Conservation (phyloP, 2,888 invertebrate genomes). For the Empis stercorea region DNA sequence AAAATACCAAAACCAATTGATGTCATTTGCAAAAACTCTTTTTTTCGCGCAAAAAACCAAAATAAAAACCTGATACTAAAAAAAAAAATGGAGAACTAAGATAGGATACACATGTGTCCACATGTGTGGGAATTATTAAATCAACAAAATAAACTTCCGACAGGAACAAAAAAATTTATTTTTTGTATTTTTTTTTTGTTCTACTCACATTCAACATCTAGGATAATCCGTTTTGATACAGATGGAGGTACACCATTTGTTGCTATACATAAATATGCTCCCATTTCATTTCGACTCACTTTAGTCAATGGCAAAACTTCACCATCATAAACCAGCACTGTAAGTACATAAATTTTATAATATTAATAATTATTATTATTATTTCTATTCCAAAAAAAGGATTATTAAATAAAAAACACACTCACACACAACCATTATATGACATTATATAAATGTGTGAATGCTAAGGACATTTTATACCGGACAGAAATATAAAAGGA, state of each 20-base stretch:
- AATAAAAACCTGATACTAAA: too few relatives aligned
- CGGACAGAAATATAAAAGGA: background rate
- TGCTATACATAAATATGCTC: conserved; percentile 37
- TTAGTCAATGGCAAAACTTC: conserved; percentile 73
- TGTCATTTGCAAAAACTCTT: conserved; percentile 14
- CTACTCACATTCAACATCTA: conserved; percentile 72
- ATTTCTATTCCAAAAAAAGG: background rate
- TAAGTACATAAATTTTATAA: conserved; percentile 19
- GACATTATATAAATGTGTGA: background rate
- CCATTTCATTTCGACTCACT: conserved; percentile 68
- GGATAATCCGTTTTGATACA: conserved; percentile 81
- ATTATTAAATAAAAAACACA: background rate
- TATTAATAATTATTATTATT: background rate
- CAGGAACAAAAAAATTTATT: background rate
- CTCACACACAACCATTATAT: background rate
- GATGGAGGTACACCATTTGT: conserved; percentile 81
- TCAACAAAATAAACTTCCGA: background rate
- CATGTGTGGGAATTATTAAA: background rate
- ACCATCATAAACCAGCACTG: conserved; percentile 73
- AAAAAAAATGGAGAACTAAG: too few relatives aligned
- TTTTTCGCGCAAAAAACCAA: too few relatives aligned
- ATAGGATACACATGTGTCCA: too few relatives aligned
- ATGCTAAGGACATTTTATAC: background rate
- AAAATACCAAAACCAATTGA: conserved; percentile 14
- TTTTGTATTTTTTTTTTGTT: background rate